These are phyloP conservation scores for Acrossocheilus fasciatus DNA, from an alignment of 2,797 vertebrate genomes.

Conservation along the genomic window DNA sequence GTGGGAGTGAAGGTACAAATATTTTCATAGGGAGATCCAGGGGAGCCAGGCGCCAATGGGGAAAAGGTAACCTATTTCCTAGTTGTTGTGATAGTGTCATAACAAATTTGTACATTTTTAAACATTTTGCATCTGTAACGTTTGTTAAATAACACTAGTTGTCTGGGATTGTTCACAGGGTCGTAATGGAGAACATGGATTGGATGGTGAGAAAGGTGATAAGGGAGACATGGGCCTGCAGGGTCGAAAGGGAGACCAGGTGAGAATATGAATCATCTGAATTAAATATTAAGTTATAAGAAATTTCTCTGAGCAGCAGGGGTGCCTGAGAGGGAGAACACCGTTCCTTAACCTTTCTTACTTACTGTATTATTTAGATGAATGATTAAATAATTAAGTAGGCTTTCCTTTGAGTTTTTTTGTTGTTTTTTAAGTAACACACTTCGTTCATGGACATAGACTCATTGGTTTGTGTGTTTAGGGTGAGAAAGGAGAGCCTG, in stretches of 20 bases:
- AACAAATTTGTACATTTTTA: neutral
- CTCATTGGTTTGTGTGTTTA: conserved; percentile 58
- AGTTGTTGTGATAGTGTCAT: neutral
- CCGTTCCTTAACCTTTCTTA: conserved; percentile 2
- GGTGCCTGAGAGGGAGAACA: conserved; percentile 5
- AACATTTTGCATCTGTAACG: neutral
- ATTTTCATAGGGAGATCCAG: conserved; percentile 83
- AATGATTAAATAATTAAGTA: conserved; percentile 8
- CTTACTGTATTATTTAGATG: conserved; percentile 33
- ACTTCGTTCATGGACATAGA: neutral
- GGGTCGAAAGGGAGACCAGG: conserved; percentile 82
- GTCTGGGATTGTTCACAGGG: conserved; percentile 75
- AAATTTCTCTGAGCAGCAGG: neutral
- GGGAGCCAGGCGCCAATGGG: conserved; percentile 84
- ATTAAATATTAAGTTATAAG: conserved; percentile 16
- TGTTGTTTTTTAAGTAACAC: neutral
- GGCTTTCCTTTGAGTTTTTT: neutral
- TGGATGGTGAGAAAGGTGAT: conserved; percentile 83
- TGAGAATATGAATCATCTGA: conserved; percentile 63
- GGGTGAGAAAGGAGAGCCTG: conserved; percentile 84
- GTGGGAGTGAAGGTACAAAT: neutral
- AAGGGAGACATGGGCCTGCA: conserved; percentile 84
- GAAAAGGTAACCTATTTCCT: conserved; percentile 72
- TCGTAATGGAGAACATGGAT: conserved; percentile 80
- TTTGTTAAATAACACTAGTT: neutral